These are phyloP conservation scores for Coregonus sp. DNA, from an alignment of 2,797 vertebrate species.

Conservation along the genomic window DNA sequence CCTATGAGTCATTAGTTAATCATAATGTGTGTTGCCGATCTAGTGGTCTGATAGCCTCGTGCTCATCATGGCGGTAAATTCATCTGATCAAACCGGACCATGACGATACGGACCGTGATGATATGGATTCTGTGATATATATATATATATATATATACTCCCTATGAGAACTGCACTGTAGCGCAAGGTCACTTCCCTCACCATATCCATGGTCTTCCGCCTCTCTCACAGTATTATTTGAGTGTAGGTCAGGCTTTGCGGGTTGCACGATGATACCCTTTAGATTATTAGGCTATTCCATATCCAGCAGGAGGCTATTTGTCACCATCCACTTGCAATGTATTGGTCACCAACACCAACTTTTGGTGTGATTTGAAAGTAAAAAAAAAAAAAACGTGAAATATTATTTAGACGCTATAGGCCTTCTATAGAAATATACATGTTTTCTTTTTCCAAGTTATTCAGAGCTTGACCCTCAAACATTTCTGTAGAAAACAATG, in stretches of 20 bases:
- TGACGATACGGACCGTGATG: neutral
- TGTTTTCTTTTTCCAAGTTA: neutral
- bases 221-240: conserved; percentile 5
- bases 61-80: conserved; percentile 22
- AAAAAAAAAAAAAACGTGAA: neutral
- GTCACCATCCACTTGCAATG: neutral
- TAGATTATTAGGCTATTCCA: neutral
- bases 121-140: conserved; percentile 55
- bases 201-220: conserved; percentile 29
- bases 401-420: too few species aligned
- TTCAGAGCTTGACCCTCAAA: neutral
- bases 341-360: conserved; percentile 1
- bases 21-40: conserved; percentile 2
- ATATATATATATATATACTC: neutral
- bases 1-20: conserved; percentile 7
- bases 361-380: neutral
- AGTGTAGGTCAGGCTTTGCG: neutral
- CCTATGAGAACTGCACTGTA: conserved; percentile 34
- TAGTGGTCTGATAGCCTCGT: neutral
- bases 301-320: neutral
- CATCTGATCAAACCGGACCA: conserved; percentile 21
- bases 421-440: too few species aligned
- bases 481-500: conserved; percentile 3
- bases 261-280: neutral
- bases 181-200: conserved; percentile 11